Evolutionary conservation across 1,140 invertebrate genomes (phyloP), one percentile per base, ranked within the genome.

Genomic region (Lepidostoma basale): DNA sequence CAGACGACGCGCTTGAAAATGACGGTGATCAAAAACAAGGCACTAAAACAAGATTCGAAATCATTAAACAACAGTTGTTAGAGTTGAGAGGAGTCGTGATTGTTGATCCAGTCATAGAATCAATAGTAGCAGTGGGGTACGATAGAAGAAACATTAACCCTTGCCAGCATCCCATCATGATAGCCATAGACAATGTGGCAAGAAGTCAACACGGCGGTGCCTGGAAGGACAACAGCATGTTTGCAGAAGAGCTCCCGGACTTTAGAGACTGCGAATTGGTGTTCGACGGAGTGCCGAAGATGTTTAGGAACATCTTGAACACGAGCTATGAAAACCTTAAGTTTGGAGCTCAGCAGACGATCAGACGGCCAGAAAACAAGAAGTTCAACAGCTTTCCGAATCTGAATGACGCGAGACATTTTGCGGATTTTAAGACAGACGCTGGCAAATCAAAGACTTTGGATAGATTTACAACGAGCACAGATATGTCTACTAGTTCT

Each of bases 181-280:
- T 94, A 0, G 90, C 89, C 3, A 85, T 98, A 39, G 95, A 98
- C 79, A 82, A 90, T 64, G 91, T 98, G 0, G 93, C 95, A 0
- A 84, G 83, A 69, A 87, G 87, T 16, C 94, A 97, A 81, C 89
- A 90, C 36, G 93, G 92, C 0, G 94, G 93, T 2, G 88, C 86
- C 20, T 94, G 90, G 89, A 65, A 76, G 1, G 39, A 62, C 40
- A 10, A 42, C 59, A 62, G 59, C 40, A 62, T 59, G 54, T 59
- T 59, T 40, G 54, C 30, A 2, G 30, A 59, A 39, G 54, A 59
- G 16, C 18, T 39, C 2, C 22, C 20, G 9, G 23, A 36, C 12
- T 49, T n/a, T 6, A 33, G 0, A 14, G 9, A n/a, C 6, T 40
- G 63, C 36, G 40, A 49, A 1, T 10, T 30, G 36, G 39, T 44